These are phyloP conservation scores for Dicyrtomina minuta DNA, from an alignment of 2,888 invertebrate species.

Conservation along the genomic window DNA sequence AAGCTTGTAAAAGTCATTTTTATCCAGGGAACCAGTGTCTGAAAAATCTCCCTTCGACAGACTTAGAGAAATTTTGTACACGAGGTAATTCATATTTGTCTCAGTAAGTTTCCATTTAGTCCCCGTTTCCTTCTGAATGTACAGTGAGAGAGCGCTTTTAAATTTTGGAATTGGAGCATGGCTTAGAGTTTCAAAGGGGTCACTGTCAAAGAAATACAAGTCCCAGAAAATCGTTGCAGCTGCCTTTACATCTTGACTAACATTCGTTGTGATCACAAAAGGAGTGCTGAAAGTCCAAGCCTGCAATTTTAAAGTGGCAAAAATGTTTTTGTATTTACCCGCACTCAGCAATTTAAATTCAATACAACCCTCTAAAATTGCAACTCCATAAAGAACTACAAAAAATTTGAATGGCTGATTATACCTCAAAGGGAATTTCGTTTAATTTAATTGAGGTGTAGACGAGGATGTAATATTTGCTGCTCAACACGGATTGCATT, in stretches of 20 bases:
- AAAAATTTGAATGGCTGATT: too few relatives aligned
- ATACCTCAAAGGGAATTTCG: too few relatives aligned
- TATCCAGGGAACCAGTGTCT: background rate
- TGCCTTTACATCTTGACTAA: constrained; percentile 3
- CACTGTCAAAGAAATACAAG: background rate
- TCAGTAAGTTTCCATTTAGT: constrained; percentile 6
- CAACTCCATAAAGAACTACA: too few relatives aligned
- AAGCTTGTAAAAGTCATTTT: background rate
- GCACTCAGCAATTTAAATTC: too few relatives aligned
- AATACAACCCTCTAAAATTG: too few relatives aligned
- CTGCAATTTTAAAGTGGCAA: background rate
- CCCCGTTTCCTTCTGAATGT: constrained; percentile 11
- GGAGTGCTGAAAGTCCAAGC: constrained; percentile 14
- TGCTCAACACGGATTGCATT: too few relatives aligned
- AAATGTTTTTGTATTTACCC: too few relatives aligned
- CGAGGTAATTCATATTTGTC: background rate
- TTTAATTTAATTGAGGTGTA: too few relatives aligned
- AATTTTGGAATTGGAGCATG: background rate
- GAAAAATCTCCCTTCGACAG: background rate
- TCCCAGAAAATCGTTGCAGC: constrained; percentile 20
- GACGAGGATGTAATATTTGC: too few relatives aligned
- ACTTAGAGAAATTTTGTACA: background rate
- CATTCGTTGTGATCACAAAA: constrained; percentile 8
- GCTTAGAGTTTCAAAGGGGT: background rate
- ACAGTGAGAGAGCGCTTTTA: constrained; percentile 2